Base-by-base conservation (phyloP, 2,113 vertebrate genomes). In the Puntigrus tetrazona region DNA sequence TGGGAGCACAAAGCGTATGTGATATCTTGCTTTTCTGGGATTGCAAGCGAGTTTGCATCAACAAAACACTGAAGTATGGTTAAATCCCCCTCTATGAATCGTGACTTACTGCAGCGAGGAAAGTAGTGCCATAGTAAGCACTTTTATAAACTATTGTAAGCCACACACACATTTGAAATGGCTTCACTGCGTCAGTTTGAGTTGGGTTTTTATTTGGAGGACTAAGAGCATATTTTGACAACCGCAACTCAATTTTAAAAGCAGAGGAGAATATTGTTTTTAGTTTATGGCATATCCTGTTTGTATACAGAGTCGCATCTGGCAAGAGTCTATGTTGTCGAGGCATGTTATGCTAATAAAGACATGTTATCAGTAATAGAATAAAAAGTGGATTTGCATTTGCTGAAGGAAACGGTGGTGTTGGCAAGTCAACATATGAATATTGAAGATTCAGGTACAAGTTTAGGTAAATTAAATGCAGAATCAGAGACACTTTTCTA, bases 41-140 rank as follows among this genome's bases (percentile, higher is more conserved):
- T 81, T 29, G 7, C 5, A 52, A n/a, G 41, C 1, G 3, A 47
- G n/a, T 47, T 63, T 50, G 65, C 65, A 73, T 59, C 67, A 76
- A 70, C 73, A 31, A 73, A 77, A 72, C 16, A 22, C 45, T 52
- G 47, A 22, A 36, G 65, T 52, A 4, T 70, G 45, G 78, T 29
- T 50, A 61, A 69, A 80, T 41, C 57, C 41, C 73, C 27, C 38
- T 82, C 29, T 45, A 55, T 45, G 47, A 34, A 34, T 73, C 43
- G 22, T 82, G 72, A 81, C 45, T 38, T 22, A 72, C 86, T 78
- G 86, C 86, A 85, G 86, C 3, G 43, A 29, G 25, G 25, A 43
- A 63, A 65, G 7, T 55, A 77, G 36, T 87, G 86, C 82, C 36
- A 52, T 69, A 52, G 61, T 52, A 81, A 84, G 78, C 78, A 78